phyloP scores from a whole-genome alignment of 1,140 invertebrate species.

The Euura lappo region DNA sequence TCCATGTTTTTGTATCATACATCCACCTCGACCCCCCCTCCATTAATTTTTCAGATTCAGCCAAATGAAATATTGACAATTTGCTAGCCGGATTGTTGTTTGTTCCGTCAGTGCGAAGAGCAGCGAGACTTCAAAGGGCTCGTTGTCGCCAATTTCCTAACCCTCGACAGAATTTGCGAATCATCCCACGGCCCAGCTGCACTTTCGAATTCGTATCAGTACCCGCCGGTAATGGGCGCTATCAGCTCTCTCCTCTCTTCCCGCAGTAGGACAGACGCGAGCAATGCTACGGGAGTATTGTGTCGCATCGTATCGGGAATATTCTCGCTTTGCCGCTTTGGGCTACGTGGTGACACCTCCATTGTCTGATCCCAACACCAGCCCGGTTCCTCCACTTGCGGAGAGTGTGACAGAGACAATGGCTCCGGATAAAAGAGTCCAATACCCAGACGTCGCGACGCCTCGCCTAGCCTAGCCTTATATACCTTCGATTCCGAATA shows the following conservation, averaged over 20 bases:
- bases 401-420: constrained; percentile 26
- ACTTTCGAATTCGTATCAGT: neutral
- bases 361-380: constrained; percentile 30
- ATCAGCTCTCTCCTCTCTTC: neutral
- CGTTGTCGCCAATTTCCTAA: neutral
- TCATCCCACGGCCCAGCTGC: neutral
- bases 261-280: neutral
- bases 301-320: neutral
- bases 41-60: neutral
- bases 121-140: neutral
- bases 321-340: constrained; percentile 22
- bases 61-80: constrained; percentile 1
- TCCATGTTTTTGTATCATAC: neutral
- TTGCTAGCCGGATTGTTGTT: neutral
- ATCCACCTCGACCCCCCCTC: neutral
- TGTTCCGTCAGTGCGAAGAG: neutral
- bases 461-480: no score
- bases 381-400: constrained; percentile 20
- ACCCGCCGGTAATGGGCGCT: neutral
- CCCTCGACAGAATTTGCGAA: neutral
- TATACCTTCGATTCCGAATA: no score
- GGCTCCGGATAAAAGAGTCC: constrained; percentile 26
- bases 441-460: constrained; percentile 6
- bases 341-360: constrained; percentile 25
- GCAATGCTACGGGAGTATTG: neutral